Percentiles rank a stretch among this genome's conserved stretches.
Evolutionary conservation across 2,113 vertebrate genomes (phyloP).

Genomic region (Triplophysa siluroides): DNA sequence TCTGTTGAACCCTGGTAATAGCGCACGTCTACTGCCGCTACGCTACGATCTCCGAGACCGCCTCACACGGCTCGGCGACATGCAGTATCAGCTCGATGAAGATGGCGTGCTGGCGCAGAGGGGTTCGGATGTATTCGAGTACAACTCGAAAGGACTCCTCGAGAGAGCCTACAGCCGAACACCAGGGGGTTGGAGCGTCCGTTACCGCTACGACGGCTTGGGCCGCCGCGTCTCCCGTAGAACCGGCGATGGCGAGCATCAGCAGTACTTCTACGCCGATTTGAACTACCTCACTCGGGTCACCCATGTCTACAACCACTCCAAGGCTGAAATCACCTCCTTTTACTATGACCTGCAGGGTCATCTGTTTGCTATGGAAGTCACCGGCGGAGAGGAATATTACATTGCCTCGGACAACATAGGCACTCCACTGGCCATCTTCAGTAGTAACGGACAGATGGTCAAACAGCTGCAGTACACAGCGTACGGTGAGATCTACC

Average conservation of each 20-base stretch:
- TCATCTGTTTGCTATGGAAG: conserved; percentile 90
- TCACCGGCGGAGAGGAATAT: conserved; percentile 86
- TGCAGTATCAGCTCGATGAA: conserved; percentile 86
- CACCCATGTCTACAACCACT: conserved; percentile 88
- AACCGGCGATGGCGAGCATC: conserved; percentile 82
- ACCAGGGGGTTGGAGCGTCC: conserved; percentile 80
- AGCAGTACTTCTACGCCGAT: conserved; percentile 89
- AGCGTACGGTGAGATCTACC: conserved; percentile 85
- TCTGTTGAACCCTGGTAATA: conserved; percentile 84
- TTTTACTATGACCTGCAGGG: conserved; percentile 89
- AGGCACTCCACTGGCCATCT: conserved; percentile 84
- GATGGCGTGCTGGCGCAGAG: conserved; percentile 85
- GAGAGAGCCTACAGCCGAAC: conserved; percentile 83
- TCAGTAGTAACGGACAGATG: conserved; percentile 89
- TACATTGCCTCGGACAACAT: conserved; percentile 87
- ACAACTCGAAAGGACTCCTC: conserved; percentile 87
- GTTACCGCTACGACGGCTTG: conserved; percentile 84
- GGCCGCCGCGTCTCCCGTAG: conserved; percentile 84
- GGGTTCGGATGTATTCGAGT: conserved; percentile 82
- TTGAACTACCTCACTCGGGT: conserved; percentile 84
- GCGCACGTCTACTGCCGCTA: conserved; percentile 82
- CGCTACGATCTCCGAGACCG: conserved; percentile 86
- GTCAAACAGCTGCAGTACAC: conserved; percentile 89
- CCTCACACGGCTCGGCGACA: conserved; percentile 83
- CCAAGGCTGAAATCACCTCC: conserved; percentile 84